These are phyloP conservation scores for Coelopa frigida DNA, from an alignment of 1,140 invertebrate species.

Conservation along the genomic window DNA sequence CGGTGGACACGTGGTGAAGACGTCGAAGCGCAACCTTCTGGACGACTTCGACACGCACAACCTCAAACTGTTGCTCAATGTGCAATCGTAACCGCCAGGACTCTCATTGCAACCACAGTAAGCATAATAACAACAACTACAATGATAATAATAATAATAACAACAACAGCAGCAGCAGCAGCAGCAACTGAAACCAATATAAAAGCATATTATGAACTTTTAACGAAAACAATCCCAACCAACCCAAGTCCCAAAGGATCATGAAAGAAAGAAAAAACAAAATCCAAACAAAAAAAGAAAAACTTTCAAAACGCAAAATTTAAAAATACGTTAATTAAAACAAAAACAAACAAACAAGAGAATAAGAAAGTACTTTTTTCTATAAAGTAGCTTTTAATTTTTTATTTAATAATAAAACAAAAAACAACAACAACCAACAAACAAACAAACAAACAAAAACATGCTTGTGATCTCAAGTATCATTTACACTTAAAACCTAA, in stretches of 20 bases:
- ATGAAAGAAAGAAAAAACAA: conserved; percentile 4
- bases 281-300: not conserved
- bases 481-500: conserved; percentile 16
- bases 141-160: conserved; percentile 30
- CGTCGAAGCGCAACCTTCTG: conserved; percentile 40
- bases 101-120: not conserved
- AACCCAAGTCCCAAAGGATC: conserved; percentile 20
- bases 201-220: not conserved
- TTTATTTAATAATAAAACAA: conserved; percentile 12
- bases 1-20: conserved; percentile 22
- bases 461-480: conserved; percentile 6
- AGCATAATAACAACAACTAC: conserved; percentile 15
- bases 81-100: conserved; percentile 46
- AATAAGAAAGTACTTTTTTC: conserved; percentile 12
- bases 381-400: no score
- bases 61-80: conserved; percentile 48
- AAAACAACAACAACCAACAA: conserved; percentile 14
- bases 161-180: not conserved
- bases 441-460: conserved; percentile 1
- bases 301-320: conserved; percentile 34
- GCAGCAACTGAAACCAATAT: not conserved
- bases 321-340: conserved; percentile 17
- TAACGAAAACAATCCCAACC: conserved; percentile 8
- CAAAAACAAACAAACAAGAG: conserved; percentile 6
- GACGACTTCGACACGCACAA: conserved; percentile 47